Evolutionary conservation across 2,113 vertebrate species (phyloP), one percentile per base, ranked within the genome.

Genomic region (Chlorodrepanis virens): DNA sequence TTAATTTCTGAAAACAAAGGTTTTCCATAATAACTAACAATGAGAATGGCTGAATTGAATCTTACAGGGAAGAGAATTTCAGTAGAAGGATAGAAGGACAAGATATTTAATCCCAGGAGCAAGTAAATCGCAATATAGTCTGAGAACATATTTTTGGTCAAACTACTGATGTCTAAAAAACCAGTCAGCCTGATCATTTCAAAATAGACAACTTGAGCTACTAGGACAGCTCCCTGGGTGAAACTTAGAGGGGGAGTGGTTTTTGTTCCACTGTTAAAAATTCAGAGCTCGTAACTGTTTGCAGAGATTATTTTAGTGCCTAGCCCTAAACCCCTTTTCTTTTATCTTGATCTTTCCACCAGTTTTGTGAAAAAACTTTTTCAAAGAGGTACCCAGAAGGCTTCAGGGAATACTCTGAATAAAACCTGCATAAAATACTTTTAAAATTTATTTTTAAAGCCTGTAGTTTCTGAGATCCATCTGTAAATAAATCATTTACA

Each of bases 171-270:
- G 7, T 68, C 22, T 5, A 69, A 65, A 83, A 78, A 54, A 35
- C 18, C 28, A 54, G 17, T 88, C 53, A 72, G 6, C 5, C 3
- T 49, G 37, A 17, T 83, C 1, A 17, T 84, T 80, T 77, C 28
- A 47, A 42, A 84, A 35, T 1, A 49, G 50, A 45, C n/a, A 81
- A 60, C 19, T 39, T 0, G 0, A 92, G 9, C 16, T 63, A 4
- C 50, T 68, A 52, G 14, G 11, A 25, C 35, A 76, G 9, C 4
- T 56, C 27, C 8, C 10, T 39, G 8, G 10, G 7, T 72, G 45
- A 44, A 79, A 45, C 14, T 29, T 39, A 7, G 7, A 57, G 4
- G 4, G 7, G 2, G 3, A 8, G 5, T 25, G 4, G 7, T 39
- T 6, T 70, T 70, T 29, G 23, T 23, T 19, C 7, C 28, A 27